Percentiles rank a stretch among this genome's conserved stretches.
Conservation (phyloP, 2,113 vertebrate genomes). For the Notothenia rossii region DNA sequence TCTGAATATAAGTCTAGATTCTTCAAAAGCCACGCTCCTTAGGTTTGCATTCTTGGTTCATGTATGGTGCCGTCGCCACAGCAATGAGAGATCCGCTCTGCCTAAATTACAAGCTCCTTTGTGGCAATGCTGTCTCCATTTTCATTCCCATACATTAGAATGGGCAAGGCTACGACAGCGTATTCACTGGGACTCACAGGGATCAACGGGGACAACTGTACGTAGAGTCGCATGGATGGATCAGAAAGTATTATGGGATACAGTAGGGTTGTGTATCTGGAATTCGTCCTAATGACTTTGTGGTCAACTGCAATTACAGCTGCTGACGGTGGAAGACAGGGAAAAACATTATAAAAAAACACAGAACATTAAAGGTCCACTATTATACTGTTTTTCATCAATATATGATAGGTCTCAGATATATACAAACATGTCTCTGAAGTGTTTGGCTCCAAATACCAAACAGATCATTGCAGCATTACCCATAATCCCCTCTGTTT, state of each 20-base stretch:
- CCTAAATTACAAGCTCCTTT: constrained; percentile 81
- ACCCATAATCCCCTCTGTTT: too few species aligned
- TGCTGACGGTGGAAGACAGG: background rate
- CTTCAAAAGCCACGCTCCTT: constrained; percentile 74
- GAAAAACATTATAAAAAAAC: background rate
- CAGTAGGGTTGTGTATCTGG: background rate
- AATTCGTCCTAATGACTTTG: background rate
- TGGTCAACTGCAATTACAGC: background rate
- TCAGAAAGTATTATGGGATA: background rate
- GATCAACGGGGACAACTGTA: constrained; percentile 35
- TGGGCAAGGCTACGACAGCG: constrained; percentile 28
- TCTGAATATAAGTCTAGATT: constrained; percentile 72
- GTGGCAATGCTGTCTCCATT: constrained; percentile 69
- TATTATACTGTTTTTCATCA: too few species aligned
- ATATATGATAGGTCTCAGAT: too few species aligned
- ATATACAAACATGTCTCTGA: too few species aligned
- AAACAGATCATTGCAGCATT: too few species aligned
- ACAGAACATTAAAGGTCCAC: background rate
- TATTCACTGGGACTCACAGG: constrained; percentile 32
- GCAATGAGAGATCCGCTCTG: constrained; percentile 77
- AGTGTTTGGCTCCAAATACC: too few species aligned
- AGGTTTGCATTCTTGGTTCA: constrained; percentile 75
- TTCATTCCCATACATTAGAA: constrained; percentile 72
- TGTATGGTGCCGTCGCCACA: constrained; percentile 68
- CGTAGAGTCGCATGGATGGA: background rate